Evolutionary conservation across 2,888 invertebrate species (phyloP).

Genomic region (Drosophila mimica): DNA sequence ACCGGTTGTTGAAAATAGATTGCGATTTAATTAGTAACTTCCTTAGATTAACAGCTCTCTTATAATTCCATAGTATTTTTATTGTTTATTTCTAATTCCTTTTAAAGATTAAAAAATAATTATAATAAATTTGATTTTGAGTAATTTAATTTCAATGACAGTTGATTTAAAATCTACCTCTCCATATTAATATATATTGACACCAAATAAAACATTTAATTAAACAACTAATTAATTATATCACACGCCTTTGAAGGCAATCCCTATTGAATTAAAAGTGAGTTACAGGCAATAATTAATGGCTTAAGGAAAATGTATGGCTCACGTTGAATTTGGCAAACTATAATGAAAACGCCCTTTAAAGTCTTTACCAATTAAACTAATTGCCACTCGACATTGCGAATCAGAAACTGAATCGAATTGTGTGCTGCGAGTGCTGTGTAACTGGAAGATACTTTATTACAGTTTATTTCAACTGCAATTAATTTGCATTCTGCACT

Average conservation of each 20-base stretch:
- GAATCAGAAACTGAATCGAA: background rate
- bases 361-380: constrained; percentile 48
- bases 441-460: constrained; percentile 31
- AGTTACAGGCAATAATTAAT: constrained; percentile 18
- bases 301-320: constrained; percentile 16
- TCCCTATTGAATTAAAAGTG: background rate
- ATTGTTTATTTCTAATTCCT: background rate
- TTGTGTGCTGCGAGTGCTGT: constrained; percentile 2
- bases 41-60: background rate
- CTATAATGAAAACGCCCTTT: constrained; percentile 2
- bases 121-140: background rate
- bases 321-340: background rate
- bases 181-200: background rate
- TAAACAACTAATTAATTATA: background rate
- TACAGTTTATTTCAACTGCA: constrained; percentile 49
- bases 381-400: constrained; percentile 41
- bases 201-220: background rate
- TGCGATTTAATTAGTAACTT: background rate
- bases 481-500: constrained; percentile 59
- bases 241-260: background rate
- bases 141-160: background rate
- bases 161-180: background rate
- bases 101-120: background rate
- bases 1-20: background rate
- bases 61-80: background rate